Base-by-base conservation (phyloP, 30 jellyfish, hydroid and myxozoan species). In the Kudoa iwatai region DNA sequence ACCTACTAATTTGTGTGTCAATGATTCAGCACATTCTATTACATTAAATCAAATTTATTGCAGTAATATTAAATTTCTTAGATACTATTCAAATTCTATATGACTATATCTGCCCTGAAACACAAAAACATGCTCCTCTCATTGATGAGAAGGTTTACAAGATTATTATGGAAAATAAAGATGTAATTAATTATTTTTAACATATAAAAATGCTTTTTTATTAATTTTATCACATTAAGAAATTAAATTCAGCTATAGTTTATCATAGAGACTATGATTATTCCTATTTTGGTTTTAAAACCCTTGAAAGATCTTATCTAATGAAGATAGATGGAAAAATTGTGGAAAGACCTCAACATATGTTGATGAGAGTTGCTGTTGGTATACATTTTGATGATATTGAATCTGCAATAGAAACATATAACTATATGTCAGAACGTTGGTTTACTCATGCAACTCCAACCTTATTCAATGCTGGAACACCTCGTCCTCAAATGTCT, bases 381-480 rank as follows among this genome's bases (percentile, higher is more conserved):
- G 96, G 88, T 2, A 77, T 77, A 1, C 87, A 77, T 54, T 63
- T 59, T 9, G 79, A 62, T 20, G 88, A 77, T 52, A 63, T 77
- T 40, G 96, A 63, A 51, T 65, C 83, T 21, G 96, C 85, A 1
- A 57, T 77, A 34, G 87, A 62, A 35, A 77, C 96, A 15, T 77
- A 77, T 51, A 63, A 77, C 32, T 44, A 60, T 44, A 52, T 77
- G 88, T 77, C 96, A 0, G 88, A 56, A 25, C 56, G 47, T 20
- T 77, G 88, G 88, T 77, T 62, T 56, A 77, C 96, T 0, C 96
- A 77, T 49, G 96, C 96, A 39, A 61, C 96, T 3, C 96, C 96
- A 14, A 77, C 96, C 0, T 43, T 77, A 55, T 77, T 77, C 62
- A 77, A 77, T 43, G 57, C 96, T 32, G 96, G 96, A 16, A 62